These are phyloP conservation scores for Microcebus griseorufus DNA, from an alignment of 2,113 vertebrate species.

Conservation along the genomic window DNA sequence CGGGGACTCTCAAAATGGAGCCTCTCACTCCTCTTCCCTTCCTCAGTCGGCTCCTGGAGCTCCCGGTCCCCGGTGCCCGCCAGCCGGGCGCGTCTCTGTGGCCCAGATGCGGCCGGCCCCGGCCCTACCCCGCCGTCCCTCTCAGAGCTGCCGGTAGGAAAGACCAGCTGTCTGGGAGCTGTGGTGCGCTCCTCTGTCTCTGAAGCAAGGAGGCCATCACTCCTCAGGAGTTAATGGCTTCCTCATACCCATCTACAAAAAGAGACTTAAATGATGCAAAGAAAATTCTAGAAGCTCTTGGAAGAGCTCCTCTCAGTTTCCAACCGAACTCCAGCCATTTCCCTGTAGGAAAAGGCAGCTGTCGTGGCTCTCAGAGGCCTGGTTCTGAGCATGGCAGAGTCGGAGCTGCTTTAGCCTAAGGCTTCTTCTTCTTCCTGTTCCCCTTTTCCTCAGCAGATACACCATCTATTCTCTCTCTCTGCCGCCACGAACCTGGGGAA, in stretches of 20 bases:
- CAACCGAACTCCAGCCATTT: neutral
- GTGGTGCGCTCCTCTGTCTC: accelerated
- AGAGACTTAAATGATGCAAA: neutral
- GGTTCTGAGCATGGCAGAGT: neutral
- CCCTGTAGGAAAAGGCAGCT: neutral
- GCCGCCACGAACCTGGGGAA: constrained; percentile 42
- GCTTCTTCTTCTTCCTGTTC: constrained; percentile 63
- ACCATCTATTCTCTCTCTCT: neutral
- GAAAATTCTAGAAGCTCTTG: neutral
- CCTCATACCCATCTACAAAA: neutral
- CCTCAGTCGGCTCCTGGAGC: neutral
- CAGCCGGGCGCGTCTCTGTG: accelerated
- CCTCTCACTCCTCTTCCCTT: neutral
- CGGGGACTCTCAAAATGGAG: neutral
- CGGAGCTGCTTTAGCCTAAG: neutral
- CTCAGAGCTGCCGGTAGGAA: neutral
- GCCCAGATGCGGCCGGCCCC: neutral
- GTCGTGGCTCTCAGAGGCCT: neutral
- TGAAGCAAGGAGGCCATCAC: neutral
- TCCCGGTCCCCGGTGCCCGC: neutral
- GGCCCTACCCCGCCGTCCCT: neutral
- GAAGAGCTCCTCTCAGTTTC: neutral
- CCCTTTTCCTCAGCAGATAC: constrained; percentile 59
- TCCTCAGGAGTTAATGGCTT: neutral
- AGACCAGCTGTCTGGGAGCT: neutral